These are phyloP conservation scores for Bos taurus DNA, from an alignment of 2,113 vertebrate genomes.

Conservation along the genomic window DNA sequence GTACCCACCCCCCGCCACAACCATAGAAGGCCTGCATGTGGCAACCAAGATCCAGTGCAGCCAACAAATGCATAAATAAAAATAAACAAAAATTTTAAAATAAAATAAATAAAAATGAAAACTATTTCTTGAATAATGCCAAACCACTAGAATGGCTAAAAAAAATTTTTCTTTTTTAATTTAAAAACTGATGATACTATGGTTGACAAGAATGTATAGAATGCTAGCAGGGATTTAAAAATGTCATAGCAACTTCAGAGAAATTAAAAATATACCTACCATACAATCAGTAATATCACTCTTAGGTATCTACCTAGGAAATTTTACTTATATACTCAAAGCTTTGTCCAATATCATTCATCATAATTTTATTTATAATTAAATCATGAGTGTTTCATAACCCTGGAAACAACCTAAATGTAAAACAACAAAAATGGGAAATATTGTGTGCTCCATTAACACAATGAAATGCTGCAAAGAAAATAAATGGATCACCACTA, in stretches of 20 bases:
- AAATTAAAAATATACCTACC: neutral
- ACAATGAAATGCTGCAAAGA: neutral
- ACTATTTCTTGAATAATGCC: neutral
- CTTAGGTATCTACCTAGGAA: neutral
- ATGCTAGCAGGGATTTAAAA: neutral
- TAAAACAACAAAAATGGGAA: neutral
- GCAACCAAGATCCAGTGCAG: neutral
- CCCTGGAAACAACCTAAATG: neutral
- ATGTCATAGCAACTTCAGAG: neutral
- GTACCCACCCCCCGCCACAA: neutral
- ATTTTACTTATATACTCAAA: neutral
- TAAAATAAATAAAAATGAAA: neutral
- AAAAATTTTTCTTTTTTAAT: neutral
- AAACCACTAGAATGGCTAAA: too few species aligned
- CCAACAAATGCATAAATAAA: neutral
- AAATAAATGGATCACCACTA: neutral
- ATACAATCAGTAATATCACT: neutral
- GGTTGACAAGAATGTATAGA: neutral
- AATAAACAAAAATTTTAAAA: neutral
- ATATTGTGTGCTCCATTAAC: neutral
- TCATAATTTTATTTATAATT: neutral
- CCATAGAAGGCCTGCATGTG: fast-evolving
- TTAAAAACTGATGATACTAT: neutral
- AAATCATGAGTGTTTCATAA: neutral
- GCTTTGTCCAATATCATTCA: neutral